phyloP scores from a whole-genome alignment of 2,888 invertebrate genomes.

The Oligia strigilis region DNA sequence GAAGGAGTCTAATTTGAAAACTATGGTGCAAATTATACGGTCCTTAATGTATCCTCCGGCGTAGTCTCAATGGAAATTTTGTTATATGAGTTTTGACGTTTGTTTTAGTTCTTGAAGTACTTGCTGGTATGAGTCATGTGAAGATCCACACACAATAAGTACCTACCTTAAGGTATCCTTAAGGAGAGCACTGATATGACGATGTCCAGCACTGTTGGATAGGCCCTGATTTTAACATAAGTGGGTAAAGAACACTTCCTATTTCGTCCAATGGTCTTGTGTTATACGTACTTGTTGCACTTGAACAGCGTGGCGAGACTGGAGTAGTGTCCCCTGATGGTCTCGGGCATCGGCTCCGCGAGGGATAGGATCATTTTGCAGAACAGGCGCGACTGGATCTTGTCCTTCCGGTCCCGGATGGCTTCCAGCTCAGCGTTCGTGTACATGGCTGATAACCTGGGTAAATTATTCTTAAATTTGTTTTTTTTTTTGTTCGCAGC shows the following conservation, averaged over 20 bases:
- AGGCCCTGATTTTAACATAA: background rate
- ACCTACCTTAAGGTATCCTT: no score
- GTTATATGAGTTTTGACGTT: background rate
- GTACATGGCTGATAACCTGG: conserved; percentile 96
- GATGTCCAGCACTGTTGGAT: background rate
- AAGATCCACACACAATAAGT: background rate
- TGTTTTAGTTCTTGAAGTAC: background rate
- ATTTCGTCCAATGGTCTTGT: background rate
- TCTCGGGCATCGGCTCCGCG: conserved; percentile 94
- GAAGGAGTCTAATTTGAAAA: background rate
- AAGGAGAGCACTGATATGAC: background rate
- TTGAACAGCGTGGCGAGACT: conserved; percentile 94
- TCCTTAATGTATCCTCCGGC: background rate
- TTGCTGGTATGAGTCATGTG: background rate
- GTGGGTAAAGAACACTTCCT: background rate
- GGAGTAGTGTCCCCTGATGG: conserved; percentile 94
- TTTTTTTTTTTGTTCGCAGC: background rate
- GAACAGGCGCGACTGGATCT: conserved; percentile 95
- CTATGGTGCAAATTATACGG: no score
- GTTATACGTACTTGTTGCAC: conserved; percentile 90
- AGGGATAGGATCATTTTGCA: conserved; percentile 95
- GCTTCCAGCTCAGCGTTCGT: conserved; percentile 96
- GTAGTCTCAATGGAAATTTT: background rate
- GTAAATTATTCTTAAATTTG: background rate
- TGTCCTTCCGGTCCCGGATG: conserved; percentile 96